phyloP scores from a whole-genome alignment of 2,888 invertebrate genomes.

The Heliconius hortense region DNA sequence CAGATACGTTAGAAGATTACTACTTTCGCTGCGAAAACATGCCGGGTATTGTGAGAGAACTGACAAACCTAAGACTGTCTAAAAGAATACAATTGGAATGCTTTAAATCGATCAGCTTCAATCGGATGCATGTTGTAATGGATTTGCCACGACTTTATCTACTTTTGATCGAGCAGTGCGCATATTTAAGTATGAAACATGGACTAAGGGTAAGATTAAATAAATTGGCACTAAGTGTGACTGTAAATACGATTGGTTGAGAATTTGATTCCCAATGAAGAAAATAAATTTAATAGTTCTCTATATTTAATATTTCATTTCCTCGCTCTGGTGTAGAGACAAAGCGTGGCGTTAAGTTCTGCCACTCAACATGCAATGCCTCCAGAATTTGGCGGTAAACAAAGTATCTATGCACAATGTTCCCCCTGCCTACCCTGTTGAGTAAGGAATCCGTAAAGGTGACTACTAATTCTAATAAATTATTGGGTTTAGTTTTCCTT shows the following conservation, averaged over 20 bases:
- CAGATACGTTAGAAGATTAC: constrained; percentile 38
- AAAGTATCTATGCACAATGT: no score
- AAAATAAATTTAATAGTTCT: not conserved
- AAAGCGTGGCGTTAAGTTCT: no score
- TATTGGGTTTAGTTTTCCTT: not conserved
- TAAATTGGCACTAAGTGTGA: not conserved
- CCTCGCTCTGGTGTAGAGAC: no score
- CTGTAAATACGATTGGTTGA: no score
- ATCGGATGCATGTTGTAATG: constrained; percentile 29
- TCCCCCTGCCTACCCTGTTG: no score
- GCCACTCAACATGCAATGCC: no score
- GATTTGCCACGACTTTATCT: constrained; percentile 42
- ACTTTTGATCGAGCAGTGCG: constrained; percentile 41
- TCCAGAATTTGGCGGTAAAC: no score
- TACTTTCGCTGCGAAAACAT: constrained; percentile 25
- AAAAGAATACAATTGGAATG: constrained; percentile 27
- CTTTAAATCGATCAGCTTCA: constrained; percentile 33
- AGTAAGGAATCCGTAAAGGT: no score
- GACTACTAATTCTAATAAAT: no score
- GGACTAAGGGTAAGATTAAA: constrained; percentile 43
- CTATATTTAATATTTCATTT: not conserved
- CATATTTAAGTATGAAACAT: constrained; percentile 42
- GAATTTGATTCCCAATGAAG: not conserved
- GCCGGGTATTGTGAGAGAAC: constrained; percentile 24
- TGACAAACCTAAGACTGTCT: constrained; percentile 2